A percentile compares a stretch with the other conserved stretches of the same genome.
Evolutionary conservation across 1,140 invertebrate species (phyloP).

Genomic region (Diorhabda sublineata): DNA sequence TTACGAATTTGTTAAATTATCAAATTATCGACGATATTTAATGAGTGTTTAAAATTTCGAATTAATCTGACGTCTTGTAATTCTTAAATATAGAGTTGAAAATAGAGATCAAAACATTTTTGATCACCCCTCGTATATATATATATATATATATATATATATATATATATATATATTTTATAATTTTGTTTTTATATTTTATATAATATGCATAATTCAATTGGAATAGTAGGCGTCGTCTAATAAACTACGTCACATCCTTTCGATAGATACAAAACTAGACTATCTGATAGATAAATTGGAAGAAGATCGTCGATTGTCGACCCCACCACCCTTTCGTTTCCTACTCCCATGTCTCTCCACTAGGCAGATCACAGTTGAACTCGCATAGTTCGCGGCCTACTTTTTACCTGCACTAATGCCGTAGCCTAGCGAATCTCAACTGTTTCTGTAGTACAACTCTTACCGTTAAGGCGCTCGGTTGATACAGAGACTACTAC

Average conservation of each 20-base stretch:
- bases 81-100: too few species aligned
- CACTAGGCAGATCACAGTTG: slow-evolving; percentile 11
- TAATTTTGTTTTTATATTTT: not conserved
- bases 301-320: slow-evolving; percentile 12
- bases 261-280: not conserved
- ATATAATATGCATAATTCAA: not conserved
- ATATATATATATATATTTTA: not conserved
- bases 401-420: slow-evolving; percentile 45
- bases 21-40: too few species aligned
- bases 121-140: too few species aligned
- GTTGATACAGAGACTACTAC: slow-evolving; percentile 18
- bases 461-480: slow-evolving; percentile 44
- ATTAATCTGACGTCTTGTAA: too few species aligned
- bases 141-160: not conserved
- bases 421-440: slow-evolving; percentile 19
- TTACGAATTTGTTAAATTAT: too few species aligned
- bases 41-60: too few species aligned
- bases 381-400: slow-evolving; percentile 39
- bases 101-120: too few species aligned
- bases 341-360: slow-evolving; percentile 15
- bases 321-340: slow-evolving; percentile 11
- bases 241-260: not conserved
- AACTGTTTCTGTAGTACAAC: slow-evolving; percentile 47
- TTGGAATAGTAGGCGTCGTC: not conserved
- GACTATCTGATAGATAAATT: slow-evolving; percentile 6